Conservation (phyloP, 2,888 invertebrate genomes). For the Chesias legatella region DNA sequence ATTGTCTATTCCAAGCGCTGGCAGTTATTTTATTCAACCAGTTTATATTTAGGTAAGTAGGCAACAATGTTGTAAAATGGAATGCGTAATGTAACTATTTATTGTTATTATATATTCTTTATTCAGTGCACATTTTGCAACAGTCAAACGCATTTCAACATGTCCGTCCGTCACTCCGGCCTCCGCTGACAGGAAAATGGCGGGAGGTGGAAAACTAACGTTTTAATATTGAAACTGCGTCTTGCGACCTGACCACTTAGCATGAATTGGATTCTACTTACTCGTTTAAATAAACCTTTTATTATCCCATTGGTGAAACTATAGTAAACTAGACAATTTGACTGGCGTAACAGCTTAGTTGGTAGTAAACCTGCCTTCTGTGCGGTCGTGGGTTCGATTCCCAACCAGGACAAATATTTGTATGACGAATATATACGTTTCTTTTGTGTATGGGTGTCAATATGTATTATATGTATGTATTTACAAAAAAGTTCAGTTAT, state of each 20-base stretch:
- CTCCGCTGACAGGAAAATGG: constrained; percentile 68
- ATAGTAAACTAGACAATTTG: too few species aligned
- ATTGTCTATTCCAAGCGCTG: too few species aligned
- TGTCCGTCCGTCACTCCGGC: constrained; percentile 51
- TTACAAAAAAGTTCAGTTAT: too few species aligned
- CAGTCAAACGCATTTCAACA: constrained; percentile 52
- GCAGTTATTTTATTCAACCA: background rate
- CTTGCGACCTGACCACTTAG: constrained; percentile 27
- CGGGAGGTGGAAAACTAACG: constrained; percentile 57
- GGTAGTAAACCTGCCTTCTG: too few species aligned
- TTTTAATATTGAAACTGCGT: constrained; percentile 56
- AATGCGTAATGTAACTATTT: constrained; percentile 34
- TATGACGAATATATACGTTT: too few species aligned
- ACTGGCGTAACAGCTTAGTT: too few species aligned
- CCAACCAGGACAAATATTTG: too few species aligned
- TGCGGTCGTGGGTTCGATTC: too few species aligned
- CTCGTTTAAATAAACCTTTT: too few species aligned
- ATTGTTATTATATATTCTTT: constrained; percentile 44
- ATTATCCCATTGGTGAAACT: too few species aligned
- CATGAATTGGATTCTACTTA: background rate
- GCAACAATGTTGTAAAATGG: constrained; percentile 24
- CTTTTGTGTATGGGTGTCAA: too few species aligned
- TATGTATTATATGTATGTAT: too few species aligned
- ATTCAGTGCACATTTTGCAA: constrained; percentile 49
- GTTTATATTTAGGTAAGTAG: background rate